These are phyloP conservation scores for Leucophenga montana DNA, from an alignment of 2,888 invertebrate species.

Conservation along the genomic window DNA sequence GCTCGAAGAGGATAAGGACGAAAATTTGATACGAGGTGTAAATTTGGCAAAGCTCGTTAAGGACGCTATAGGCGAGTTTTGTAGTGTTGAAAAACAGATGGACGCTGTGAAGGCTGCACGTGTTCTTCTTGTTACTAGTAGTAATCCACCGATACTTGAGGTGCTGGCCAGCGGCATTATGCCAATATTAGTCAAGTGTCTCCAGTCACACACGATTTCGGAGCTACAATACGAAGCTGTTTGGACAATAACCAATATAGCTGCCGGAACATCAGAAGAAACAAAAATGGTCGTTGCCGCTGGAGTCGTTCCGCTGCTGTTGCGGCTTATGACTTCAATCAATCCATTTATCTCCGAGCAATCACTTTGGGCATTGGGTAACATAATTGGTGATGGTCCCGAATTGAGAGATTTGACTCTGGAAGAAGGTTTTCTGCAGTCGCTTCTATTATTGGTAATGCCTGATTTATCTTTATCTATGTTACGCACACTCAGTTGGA, in stretches of 20 bases:
- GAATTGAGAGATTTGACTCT: slow-evolving; percentile 95
- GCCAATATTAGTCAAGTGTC: slow-evolving; percentile 92
- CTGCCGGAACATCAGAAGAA: slow-evolving; percentile 87
- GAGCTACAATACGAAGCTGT: slow-evolving; percentile 97
- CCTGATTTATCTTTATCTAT: slow-evolving; percentile 96
- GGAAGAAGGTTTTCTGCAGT: slow-evolving; percentile 93
- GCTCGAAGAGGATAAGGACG: slow-evolving; percentile 78
- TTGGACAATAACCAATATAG: slow-evolving; percentile 98
- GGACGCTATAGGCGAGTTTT: slow-evolving; percentile 86
- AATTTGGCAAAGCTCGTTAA: slow-evolving; percentile 88
- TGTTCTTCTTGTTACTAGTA: slow-evolving; percentile 95
- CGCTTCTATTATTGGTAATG: slow-evolving; percentile 94
- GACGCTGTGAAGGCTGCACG: slow-evolving; percentile 95
- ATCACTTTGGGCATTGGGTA: slow-evolving; percentile 98
- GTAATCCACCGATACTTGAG: slow-evolving; percentile 98
- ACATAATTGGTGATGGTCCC: slow-evolving; percentile 91
- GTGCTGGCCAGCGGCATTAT: slow-evolving; percentile 95
- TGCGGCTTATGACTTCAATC: slow-evolving; percentile 91
- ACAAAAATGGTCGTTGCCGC: slow-evolving; percentile 83
- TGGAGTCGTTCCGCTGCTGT: slow-evolving; percentile 96
- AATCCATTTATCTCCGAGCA: slow-evolving; percentile 99
- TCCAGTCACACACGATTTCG: slow-evolving; percentile 88
- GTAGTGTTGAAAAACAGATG: slow-evolving; percentile 85
- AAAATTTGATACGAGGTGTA: slow-evolving; percentile 79
- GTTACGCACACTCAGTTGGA: slow-evolving; percentile 98